phyloP scores from a whole-genome alignment of 2,113 vertebrate species.

The Paramisgurnus dabryanus region DNA sequence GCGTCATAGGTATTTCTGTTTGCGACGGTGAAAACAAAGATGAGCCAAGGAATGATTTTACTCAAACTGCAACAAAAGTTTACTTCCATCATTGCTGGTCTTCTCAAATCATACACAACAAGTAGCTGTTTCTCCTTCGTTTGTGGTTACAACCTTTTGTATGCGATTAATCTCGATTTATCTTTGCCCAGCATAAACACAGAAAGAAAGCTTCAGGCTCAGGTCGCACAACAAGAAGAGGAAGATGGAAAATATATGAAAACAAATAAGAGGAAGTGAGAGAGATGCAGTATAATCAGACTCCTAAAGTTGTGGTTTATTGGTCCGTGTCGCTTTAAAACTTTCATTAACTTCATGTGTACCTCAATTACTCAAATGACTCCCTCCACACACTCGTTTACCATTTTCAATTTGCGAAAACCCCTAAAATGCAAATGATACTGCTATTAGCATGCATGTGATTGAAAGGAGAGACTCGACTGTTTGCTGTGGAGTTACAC shows the following conservation, averaged over 20 bases:
- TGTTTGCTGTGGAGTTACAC: neutral
- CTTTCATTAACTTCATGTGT: conserved; percentile 78
- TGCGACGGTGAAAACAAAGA: too few species aligned
- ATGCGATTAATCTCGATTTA: too few species aligned
- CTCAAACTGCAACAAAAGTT: too few species aligned
- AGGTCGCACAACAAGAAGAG: neutral
- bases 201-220: too few species aligned
- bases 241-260: neutral
- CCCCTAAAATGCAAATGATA: conserved; percentile 76
- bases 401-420: conserved; percentile 76
- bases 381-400: conserved; percentile 72
- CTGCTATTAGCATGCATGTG: conserved; percentile 63
- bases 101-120: too few species aligned
- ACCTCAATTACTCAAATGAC: conserved; percentile 77
- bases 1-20: too few species aligned
- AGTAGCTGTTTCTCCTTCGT: too few species aligned
- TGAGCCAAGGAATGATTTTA: too few species aligned
- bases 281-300: conserved; percentile 59
- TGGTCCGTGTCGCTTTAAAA: conserved; percentile 62
- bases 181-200: too few species aligned
- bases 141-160: too few species aligned
- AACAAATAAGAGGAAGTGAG: neutral
- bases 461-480: conserved; percentile 42
- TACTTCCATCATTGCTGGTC: too few species aligned
- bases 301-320: conserved; percentile 66